These are phyloP conservation scores for Chaetodon trifasciatus DNA, from an alignment of 2,797 vertebrate species.

Conservation along the genomic window DNA sequence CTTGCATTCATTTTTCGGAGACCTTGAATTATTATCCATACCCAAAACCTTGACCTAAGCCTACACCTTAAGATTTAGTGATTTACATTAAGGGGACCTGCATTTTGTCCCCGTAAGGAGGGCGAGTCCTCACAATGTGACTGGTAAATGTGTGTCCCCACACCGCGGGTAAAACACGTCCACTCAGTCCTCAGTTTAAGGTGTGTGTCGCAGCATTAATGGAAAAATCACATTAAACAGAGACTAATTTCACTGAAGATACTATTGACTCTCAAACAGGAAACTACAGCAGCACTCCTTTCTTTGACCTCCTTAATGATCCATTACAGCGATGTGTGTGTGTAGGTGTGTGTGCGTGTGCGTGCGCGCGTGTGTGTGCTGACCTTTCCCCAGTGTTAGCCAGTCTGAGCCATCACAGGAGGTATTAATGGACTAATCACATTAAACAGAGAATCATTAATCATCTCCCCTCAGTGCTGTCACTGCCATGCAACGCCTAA, in stretches of 20 bases:
- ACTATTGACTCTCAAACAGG: constrained; percentile 49
- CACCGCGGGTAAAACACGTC: too few relatives aligned
- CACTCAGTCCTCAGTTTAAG: not conserved
- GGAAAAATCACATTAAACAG: constrained; percentile 41
- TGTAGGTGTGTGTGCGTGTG: constrained; percentile 14
- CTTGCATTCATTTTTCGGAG: too few relatives aligned
- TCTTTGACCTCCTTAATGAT: constrained; percentile 74
- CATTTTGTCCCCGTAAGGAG: too few relatives aligned
- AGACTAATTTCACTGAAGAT: constrained; percentile 39
- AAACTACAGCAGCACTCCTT: constrained; percentile 62
- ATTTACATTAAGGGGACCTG: too few relatives aligned
- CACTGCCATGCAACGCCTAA: constrained; percentile 82
- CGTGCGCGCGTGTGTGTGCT: constrained; percentile 44
- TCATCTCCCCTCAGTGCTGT: constrained; percentile 83
- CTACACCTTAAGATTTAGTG: too few relatives aligned
- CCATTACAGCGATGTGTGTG: constrained; percentile 41
- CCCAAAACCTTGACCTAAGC: too few relatives aligned
- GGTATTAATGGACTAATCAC: constrained; percentile 87
- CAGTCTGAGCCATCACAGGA: constrained; percentile 82
- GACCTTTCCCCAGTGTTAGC: constrained; percentile 83
- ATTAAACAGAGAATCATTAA: constrained; percentile 87
- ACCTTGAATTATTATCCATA: too few relatives aligned
- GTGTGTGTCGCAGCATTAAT: constrained; percentile 24
- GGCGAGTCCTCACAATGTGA: too few relatives aligned
- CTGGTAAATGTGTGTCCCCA: too few relatives aligned